phyloP scores from a whole-genome alignment of 1,140 invertebrate species.

The Venturia canescens region DNA sequence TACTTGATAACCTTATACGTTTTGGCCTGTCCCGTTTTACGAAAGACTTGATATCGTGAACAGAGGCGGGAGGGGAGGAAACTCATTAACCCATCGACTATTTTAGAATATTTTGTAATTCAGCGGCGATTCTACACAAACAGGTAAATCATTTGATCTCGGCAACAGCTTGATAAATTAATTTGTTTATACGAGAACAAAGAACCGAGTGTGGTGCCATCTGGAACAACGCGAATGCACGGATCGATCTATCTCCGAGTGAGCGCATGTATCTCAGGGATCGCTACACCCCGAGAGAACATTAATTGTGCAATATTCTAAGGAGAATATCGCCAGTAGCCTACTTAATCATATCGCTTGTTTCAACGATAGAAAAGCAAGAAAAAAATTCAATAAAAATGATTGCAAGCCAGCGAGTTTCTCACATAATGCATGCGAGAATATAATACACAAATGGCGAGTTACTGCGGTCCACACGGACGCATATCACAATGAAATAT shows the following conservation, averaged over 20 bases:
- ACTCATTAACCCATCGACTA: not conserved
- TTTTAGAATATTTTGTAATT: not conserved
- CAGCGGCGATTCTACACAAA: slow-evolving; percentile 1
- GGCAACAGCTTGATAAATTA: not conserved
- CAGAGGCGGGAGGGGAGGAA: not conserved
- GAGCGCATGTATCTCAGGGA: not conserved
- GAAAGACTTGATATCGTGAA: not conserved
- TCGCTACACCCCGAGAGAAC: slow-evolving; percentile 30
- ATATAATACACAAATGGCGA: not conserved
- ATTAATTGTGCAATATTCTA: slow-evolving; percentile 23
- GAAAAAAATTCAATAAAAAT: not conserved
- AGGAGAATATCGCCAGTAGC: slow-evolving; percentile 13
- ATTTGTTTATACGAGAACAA: slow-evolving; percentile 17
- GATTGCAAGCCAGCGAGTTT: not conserved
- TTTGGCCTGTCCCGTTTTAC: not conserved
- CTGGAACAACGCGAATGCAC: not conserved
- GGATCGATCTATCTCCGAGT: not conserved
- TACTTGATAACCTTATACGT: slow-evolving; percentile 17
- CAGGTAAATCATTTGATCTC: not conserved
- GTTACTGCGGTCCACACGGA: not conserved
- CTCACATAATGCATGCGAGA: too few relatives aligned
- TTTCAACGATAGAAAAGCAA: slow-evolving; percentile 1
- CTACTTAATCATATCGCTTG: slow-evolving; percentile 35
- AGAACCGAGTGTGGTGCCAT: not conserved
- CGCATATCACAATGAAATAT: slow-evolving; percentile 11